Conservation (phyloP, 2,888 invertebrate genomes). For the Hirtodrosophila confusa region DNA sequence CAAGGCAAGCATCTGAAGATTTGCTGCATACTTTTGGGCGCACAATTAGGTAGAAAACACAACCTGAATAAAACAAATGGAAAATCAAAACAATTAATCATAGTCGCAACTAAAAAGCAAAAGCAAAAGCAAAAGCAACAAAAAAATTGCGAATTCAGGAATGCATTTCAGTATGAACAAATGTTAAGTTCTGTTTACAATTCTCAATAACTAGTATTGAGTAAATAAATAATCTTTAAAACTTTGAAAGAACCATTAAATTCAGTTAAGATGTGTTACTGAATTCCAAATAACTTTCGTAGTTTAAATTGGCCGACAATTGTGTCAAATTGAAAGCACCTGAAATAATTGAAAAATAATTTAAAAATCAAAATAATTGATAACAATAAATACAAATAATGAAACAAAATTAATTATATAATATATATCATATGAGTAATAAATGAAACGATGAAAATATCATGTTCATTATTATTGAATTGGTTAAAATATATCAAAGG, state of each 20-base stretch:
- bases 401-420: constrained; percentile 7
- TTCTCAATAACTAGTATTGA: too few species aligned
- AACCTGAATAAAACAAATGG: not conserved
- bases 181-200: not conserved
- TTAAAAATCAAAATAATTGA: constrained; percentile 29
- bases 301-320: constrained; percentile 26
- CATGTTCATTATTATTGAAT: constrained; percentile 37
- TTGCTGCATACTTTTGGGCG: not conserved
- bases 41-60: not conserved
- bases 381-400: constrained; percentile 19
- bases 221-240: too few species aligned
- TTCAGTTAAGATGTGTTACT: not conserved
- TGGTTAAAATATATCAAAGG: constrained; percentile 20
- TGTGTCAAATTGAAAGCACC: constrained; percentile 22
- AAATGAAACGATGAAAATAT: constrained; percentile 5
- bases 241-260: too few species aligned
- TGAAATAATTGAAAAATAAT: constrained; percentile 6
- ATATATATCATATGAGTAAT: constrained; percentile 26
- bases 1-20: not conserved
- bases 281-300: constrained; percentile 14
- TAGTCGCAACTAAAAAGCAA: too few species aligned
- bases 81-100: not conserved
- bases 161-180: not conserved
- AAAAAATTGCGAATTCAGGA: constrained; percentile 4
- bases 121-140: not conserved